Base-by-base conservation (phyloP, 2,797 vertebrate species). In the Xiphophorus birchmanni region DNA sequence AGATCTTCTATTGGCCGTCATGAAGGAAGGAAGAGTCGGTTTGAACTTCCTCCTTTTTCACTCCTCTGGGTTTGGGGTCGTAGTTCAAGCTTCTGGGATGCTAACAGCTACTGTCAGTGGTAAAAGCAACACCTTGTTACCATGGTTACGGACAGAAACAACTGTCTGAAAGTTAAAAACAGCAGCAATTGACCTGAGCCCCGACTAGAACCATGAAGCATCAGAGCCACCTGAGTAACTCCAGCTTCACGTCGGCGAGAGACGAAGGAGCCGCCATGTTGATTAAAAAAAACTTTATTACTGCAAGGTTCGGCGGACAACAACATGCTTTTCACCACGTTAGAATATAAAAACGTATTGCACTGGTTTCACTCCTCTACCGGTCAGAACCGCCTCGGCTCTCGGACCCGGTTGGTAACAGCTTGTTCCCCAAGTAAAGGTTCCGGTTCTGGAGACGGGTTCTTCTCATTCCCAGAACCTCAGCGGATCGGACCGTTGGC, bases 281-380 rank as follows among this genome's bases (percentile, higher is more conserved):
- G 58, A 82, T 78, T 78, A 85, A 92, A 90, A 37, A 60, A 60
- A 76, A 81, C 96, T 96, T 97, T 97, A 92, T 97, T 97, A 95
- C 93, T 91, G 90, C 93, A 94, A 95, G 94, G 94, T 95, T 95
- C 92, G 95, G 95, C 93, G 91, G 95, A 97, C 96, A 96, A 97
- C 96, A 97, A 97, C 96, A 97, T 97, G 97, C 96, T 94, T 95
- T 71, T 95, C 94, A 97, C 96, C 96, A 97, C 95, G 93, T 94
- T 89, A 92, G 87, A 95, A 95, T 96, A 96, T 94, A 94, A 96
- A 96, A 60, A 96, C 95, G 94, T 97, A 97, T 97, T 97, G 97
- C 97, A 97, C 96, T 94, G 95, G 88, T 92, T 94, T 93, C 84
- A 93, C 88, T 88, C 54, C 54, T 26, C 12, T 2, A 15, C 54